These are phyloP conservation scores for Pollenia amentaria DNA, from an alignment of 2,888 invertebrate genomes.

Conservation along the genomic window DNA sequence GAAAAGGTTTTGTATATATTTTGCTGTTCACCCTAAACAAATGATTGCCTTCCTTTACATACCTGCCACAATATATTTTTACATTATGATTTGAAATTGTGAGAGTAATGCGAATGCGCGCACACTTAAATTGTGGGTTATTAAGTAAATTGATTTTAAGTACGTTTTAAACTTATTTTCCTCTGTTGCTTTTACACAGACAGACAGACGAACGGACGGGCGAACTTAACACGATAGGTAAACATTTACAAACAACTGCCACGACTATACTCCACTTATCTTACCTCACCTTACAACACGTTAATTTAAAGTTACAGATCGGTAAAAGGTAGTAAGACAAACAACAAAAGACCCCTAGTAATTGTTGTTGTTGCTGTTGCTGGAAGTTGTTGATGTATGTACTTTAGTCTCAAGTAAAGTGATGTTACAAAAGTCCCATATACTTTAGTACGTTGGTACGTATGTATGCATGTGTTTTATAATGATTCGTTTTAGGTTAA, in stretches of 20 bases:
- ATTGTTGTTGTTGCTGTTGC: slow-evolving; percentile 23
- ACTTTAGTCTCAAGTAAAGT: background rate
- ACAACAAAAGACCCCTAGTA: slow-evolving; percentile 20
- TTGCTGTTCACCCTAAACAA: too few relatives aligned
- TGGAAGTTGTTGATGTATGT: slow-evolving; percentile 38
- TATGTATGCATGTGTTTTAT: slow-evolving; percentile 31
- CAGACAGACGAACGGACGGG: background rate
- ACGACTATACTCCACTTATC: slow-evolving; percentile 32
- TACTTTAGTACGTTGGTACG: background rate
- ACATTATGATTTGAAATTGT: slow-evolving; percentile 45
- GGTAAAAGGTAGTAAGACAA: slow-evolving; percentile 12
- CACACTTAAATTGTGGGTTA: slow-evolving; percentile 84
- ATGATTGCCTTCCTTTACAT: slow-evolving; percentile 6
- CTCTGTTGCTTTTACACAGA: slow-evolving; percentile 48
- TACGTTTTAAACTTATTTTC: slow-evolving; percentile 82
- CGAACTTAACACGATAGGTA: slow-evolving; percentile 67
- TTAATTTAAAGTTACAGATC: slow-evolving; percentile 41
- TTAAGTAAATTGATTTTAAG: slow-evolving; percentile 85
- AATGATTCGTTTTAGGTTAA: slow-evolving; percentile 69
- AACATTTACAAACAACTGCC: slow-evolving; percentile 64
- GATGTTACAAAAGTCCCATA: background rate
- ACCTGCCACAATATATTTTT: slow-evolving; percentile 10
- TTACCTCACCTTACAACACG: slow-evolving; percentile 53
- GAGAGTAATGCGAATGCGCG: slow-evolving; percentile 76
- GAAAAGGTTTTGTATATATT: background rate